Evolutionary conservation across 2,797 vertebrate species (phyloP).

Genomic region (Bovichtus variegatus): DNA sequence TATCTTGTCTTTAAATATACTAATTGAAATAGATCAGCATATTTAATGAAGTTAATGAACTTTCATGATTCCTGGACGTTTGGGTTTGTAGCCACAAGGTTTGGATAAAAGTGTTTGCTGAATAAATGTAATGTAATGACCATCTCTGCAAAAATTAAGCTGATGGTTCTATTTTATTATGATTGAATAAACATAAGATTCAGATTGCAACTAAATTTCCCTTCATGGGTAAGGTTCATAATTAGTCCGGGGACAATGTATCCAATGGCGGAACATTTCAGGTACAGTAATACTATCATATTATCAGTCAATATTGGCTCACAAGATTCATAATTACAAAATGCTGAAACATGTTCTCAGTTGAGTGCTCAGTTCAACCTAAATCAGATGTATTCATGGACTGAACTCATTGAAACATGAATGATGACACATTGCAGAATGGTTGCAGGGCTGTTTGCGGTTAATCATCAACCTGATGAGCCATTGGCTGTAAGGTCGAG

Average conservation of each 20-base stretch:
- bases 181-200: conserved; percentile 4
- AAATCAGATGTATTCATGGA: conserved; percentile 13
- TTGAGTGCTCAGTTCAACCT: neutral
- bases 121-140: neutral
- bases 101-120: neutral
- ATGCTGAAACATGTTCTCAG: conserved; percentile 18
- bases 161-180: neutral
- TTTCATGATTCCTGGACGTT: neutral
- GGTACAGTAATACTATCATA: neutral
- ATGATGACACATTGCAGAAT: conserved; percentile 50
- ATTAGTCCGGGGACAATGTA: neutral
- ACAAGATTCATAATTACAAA: no score
- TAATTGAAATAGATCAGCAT: neutral
- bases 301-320: neutral
- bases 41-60: neutral
- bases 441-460: conserved; percentile 61
- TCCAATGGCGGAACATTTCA: neutral
- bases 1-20: neutral
- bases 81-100: neutral
- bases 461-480: conserved; percentile 72
- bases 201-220: neutral
- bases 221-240: neutral
- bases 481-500: conserved; percentile 56
- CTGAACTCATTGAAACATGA: conserved; percentile 51
- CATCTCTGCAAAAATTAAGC: neutral